Conservation (phyloP, 2,888 invertebrate species). For the Glaucopsyche alexis region DNA sequence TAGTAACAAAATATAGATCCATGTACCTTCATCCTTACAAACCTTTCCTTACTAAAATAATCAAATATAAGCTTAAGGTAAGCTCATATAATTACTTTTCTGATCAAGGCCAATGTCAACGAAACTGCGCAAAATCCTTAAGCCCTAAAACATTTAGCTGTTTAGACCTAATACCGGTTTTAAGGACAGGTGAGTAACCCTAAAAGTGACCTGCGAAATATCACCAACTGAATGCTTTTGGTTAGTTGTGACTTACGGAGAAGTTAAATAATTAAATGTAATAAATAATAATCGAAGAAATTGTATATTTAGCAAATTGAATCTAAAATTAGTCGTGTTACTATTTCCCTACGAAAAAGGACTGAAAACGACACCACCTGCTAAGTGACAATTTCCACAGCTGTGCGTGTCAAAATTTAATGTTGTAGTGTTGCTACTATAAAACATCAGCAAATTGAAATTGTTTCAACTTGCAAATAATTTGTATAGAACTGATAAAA, state of each 20-base stretch:
- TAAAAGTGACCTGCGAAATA: conserved; percentile 3
- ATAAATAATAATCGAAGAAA: too few relatives aligned
- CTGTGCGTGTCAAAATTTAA: too few relatives aligned
- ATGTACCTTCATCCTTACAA: too few relatives aligned
- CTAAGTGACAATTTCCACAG: too few relatives aligned
- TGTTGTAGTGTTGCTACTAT: too few relatives aligned
- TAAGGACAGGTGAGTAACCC: conserved; percentile 5
- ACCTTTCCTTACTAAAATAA: too few relatives aligned
- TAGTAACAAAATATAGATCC: too few relatives aligned
- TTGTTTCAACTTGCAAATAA: neutral
- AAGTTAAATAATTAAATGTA: neutral
- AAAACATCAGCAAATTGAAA: conserved; percentile 1
- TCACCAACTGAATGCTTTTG: neutral
- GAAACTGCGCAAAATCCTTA: neutral
- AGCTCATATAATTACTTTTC: too few relatives aligned
- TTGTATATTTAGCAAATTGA: too few relatives aligned
- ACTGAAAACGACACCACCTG: too few relatives aligned
- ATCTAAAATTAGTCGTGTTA: neutral
- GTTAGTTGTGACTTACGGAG: neutral
- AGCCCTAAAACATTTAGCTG: neutral
- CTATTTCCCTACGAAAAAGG: neutral
- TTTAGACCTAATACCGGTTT: neutral
- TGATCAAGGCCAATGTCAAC: neutral
- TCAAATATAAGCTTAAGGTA: too few relatives aligned
- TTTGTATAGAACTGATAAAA: conserved; percentile 6